Evolutionary conservation across 2,797 vertebrate genomes (phyloP), one percentile per base, ranked within the genome.

Genomic region (Amblyraja radiata): DNA sequence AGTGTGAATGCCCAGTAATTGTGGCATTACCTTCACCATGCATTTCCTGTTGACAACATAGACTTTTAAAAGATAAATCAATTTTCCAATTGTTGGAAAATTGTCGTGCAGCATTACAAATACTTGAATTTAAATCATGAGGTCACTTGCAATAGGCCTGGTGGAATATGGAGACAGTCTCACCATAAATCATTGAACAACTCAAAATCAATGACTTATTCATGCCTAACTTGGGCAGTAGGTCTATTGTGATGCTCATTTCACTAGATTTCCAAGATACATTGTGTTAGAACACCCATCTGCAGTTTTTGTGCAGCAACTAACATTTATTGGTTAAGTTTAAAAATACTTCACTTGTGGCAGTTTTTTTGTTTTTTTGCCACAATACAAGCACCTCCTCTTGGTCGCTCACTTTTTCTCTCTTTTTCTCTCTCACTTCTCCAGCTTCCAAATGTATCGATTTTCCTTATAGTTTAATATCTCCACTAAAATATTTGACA

Each of bases 11-110:
- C 61, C 6, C 63, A 68, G 61, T 16, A 36, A 18, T 11, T 88
- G 61, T 88, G n/a, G 84, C n/a, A 68, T 88, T 68, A 88, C 63
- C 84, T 18, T 88, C n/a, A 65, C n/a, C 18, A n/a, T 36, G 84
- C n/a, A 68, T 21, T 36, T 1, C 84, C 84, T 63, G 58, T 61
- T 58, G 46, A n/a, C 81, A 84, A 61, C 81, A 84, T 28, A n/a
- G 23, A 61, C 54, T 28, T 6, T 28, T 58, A 86, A 65, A 61
- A 86, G 83, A 58, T 63, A 58, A 86, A 63, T 63, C 58, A 25
- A n/a, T 86, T 65, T 25, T 61, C 11, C 11, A 86, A n/a, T 86
- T 86, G 10, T 32, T 32, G 58, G 61, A 16, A 86, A 86, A 86
- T 65, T 86, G 83, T 0, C 13, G 28, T 65, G 61, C 83, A 32